Base-by-base conservation (phyloP, 1,140 invertebrate genomes). In the Oreohelix idahoensis region DNA sequence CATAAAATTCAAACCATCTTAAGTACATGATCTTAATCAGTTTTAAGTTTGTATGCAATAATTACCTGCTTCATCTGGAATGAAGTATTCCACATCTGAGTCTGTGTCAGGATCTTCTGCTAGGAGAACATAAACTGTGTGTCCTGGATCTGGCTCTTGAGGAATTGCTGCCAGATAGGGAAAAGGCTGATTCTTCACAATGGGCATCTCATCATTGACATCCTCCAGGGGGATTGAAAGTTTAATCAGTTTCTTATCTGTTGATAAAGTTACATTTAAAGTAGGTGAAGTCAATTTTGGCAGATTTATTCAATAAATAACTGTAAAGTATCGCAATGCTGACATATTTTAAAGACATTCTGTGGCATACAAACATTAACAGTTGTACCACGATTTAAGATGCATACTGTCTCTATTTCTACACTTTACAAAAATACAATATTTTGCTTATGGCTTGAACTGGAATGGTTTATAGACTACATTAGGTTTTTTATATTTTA, bases 131-230 rank as follows among this genome's bases (percentile, higher is more conserved):
- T 88, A 89, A 13, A 89, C 88, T 39, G 81, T 83, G 39, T 87
- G 83, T 32, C 87, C 88, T 17, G 74, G n/a, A 20, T 84, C 79
- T 0, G 89, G 86, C 71, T 86, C 86, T 20, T 75, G 82, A 0
- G 87, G 86, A 17, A 89, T 86, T 1, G 87, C 88, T 13, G 89
- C 89, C 45, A 88, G 77, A 63, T 87, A 89, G 20, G 89, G 89
- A 17, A 77, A 69, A 10, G 89, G 89, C 71, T 86, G 58, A 58
- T 88, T 89, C 32, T 84, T 85, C 75, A 89, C 86, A 20, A 76
- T 79, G 20, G 89, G 89, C 32, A 79, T 85, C 71, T 89, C 89
- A 85, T 89, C 89, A 78, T 89, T 89, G 42, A 86, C 84, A 83
- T 89, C 86, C 29, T 76, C 74, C 20, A 89, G 84, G n/a, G 79